A percentile compares a stretch with the other conserved stretches of the same genome.
phyloP scores from a whole-genome alignment of 2,113 vertebrate species.

The Catharus bicknelli region DNA sequence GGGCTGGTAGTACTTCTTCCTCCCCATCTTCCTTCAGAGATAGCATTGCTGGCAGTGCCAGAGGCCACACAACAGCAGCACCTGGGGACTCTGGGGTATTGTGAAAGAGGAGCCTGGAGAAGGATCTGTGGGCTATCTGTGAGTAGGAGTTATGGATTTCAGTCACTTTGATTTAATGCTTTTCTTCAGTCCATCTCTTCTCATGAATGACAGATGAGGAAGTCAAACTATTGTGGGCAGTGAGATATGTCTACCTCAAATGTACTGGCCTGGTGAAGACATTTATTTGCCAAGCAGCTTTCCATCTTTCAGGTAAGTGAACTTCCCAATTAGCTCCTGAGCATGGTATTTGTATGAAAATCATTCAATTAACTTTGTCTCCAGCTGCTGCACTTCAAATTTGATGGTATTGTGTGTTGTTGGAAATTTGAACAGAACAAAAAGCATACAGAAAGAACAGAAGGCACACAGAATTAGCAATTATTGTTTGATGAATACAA shows the following conservation, averaged over 20 bases:
- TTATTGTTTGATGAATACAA: slow-evolving; percentile 41
- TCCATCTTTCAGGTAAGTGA: slow-evolving; percentile 72
- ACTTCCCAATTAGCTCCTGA: slow-evolving; percentile 76
- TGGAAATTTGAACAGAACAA: neutral
- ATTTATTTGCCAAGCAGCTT: slow-evolving; percentile 72
- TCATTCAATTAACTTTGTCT: slow-evolving; percentile 79
- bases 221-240: neutral
- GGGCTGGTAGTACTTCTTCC: neutral
- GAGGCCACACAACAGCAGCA: neutral
- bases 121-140: neutral
- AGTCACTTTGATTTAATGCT: neutral
- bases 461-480: slow-evolving; percentile 13
- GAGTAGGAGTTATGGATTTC: neutral
- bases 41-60: neutral
- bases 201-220: neutral
- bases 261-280: slow-evolving; percentile 62
- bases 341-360: slow-evolving; percentile 74
- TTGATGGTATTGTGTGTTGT: slow-evolving; percentile 75
- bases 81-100: neutral
- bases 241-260: neutral
- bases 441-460: slow-evolving; percentile 1
- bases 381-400: slow-evolving; percentile 82
- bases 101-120: neutral
- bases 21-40: neutral
- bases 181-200: neutral